A percentile compares a stretch with the other conserved stretches of the same genome.
phyloP scores from a whole-genome alignment of 2,888 invertebrate genomes.

The Drosophila flavopinicola region DNA sequence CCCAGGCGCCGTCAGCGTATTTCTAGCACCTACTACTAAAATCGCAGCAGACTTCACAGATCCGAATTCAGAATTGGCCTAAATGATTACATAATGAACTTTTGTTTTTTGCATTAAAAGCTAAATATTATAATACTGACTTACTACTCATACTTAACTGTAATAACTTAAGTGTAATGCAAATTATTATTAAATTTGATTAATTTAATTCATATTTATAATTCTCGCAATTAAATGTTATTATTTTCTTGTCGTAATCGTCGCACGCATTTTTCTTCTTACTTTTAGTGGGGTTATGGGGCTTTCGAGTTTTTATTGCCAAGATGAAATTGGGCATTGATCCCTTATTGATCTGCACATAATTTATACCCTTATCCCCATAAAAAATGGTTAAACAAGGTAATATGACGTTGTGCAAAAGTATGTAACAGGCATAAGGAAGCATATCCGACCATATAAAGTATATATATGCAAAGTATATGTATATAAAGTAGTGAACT shows the following conservation, averaged over 20 bases:
- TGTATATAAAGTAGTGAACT: too few species aligned
- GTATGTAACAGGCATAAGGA: too few species aligned
- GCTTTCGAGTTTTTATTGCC: too few species aligned
- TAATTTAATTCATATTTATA: slow-evolving; percentile 79
- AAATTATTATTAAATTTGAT: slow-evolving; percentile 79
- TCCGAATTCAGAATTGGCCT: slow-evolving; percentile 30
- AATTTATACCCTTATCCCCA: too few species aligned
- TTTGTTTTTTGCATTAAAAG: slow-evolving; percentile 54
- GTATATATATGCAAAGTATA: too few species aligned
- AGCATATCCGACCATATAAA: too few species aligned
- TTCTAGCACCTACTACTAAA: slow-evolving; percentile 51
- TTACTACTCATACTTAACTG: slow-evolving; percentile 78
- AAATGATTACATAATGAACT: slow-evolving; percentile 34
- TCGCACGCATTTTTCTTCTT: slow-evolving; percentile 21
- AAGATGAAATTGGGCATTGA: too few species aligned
- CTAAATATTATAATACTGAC: slow-evolving; percentile 74
- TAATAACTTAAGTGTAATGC: slow-evolving; percentile 76
- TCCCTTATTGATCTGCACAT: too few species aligned
- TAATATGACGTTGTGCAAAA: too few species aligned
- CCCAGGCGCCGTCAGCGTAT: slow-evolving; percentile 19
- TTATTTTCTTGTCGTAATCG: slow-evolving; percentile 67
- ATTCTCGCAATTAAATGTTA: slow-evolving; percentile 77
- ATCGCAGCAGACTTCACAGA: slow-evolving; percentile 15
- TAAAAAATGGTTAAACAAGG: too few species aligned
- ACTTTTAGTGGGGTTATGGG: not conserved